Base-by-base conservation (phyloP, 2,888 invertebrate species). In the Tenthredo notha region DNA sequence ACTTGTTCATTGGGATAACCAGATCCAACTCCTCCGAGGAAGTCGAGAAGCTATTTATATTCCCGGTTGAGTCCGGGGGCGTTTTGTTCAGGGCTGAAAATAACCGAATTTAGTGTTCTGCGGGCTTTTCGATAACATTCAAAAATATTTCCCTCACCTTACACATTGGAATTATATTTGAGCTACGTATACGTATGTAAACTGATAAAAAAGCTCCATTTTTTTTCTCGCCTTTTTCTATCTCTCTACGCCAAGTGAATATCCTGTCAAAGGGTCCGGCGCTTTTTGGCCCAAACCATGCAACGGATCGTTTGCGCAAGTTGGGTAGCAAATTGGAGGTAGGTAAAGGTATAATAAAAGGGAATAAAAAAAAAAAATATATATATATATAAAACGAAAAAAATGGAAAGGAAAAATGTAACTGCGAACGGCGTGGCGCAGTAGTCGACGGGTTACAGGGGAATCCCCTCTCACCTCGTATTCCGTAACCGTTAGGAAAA, bases 401-500 rank as follows among this genome's bases (percentile, higher is more conserved):
- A 33, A 18, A 29, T 25, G 29, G 29, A 77, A 25, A 77, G 15
- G 15, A 77, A 77, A 75, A 33, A 50, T 40, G 33, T 29, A 54
- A 77, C 43, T 77, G 29, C 43, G 21, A 50, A 50, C 37, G n/a
- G 29, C 40, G 50, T 9, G 40, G 47, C 77, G 29, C 50, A 50
- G 47, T 18, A 77, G 54, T n/a, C n/a, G 25, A 15, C 40, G 40
- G 25, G 37, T 18, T 40, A 29, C n/a, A 21, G n/a, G 21, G 25
- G 18, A 83, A 83, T 83, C 33, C n/a, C 29, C 47, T 70, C 67
- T 67, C 67, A 33, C 67, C 67, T 67, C 33, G 67, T 67, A 67
- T 61, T 47, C 40, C 50, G 67, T 15, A 80, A 80, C 80, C 37
- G 80, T 80, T 80, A 80, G 80, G 47, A 50, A 67, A 67, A 83